Conservation (phyloP, 2,113 vertebrate species). For the Hippoglossus stenolepis region DNA sequence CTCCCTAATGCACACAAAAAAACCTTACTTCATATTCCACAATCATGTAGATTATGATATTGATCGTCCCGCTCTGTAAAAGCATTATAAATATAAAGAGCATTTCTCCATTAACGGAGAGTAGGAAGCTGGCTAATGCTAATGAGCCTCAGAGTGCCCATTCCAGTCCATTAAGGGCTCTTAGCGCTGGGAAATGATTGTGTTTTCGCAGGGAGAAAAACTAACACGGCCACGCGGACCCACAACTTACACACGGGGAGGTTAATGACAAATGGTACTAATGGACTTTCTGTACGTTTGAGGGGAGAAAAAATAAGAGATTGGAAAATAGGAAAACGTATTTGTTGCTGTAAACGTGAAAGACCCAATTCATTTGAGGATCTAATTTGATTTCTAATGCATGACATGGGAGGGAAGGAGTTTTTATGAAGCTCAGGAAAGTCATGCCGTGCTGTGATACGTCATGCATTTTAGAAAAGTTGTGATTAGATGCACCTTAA, state of each 20-base stretch:
- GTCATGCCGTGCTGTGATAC: constrained; percentile 26
- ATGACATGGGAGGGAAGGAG: constrained; percentile 50
- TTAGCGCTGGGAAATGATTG: constrained; percentile 82
- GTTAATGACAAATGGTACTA: constrained; percentile 81
- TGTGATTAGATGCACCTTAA: constrained; percentile 29
- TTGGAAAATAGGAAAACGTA: constrained; percentile 65
- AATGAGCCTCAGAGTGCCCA: constrained; percentile 84
- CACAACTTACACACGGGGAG: constrained; percentile 73
- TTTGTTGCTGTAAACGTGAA: constrained; percentile 78
- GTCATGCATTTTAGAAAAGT: constrained; percentile 56
- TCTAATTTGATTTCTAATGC: constrained; percentile 67
- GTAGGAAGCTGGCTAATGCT: constrained; percentile 82
- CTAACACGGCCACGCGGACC: constrained; percentile 74
- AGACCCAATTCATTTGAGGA: constrained; percentile 70
- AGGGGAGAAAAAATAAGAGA: constrained; percentile 59
- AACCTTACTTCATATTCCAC: constrained; percentile 81
- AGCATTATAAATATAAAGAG: constrained; percentile 84
- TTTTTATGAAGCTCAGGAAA: constrained; percentile 61
- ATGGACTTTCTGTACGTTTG: constrained; percentile 78
- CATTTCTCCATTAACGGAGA: constrained; percentile 80
- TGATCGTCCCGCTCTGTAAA: constrained; percentile 78
- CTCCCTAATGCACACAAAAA: constrained; percentile 68
- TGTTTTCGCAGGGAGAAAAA: constrained; percentile 78
- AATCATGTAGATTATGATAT: constrained; percentile 81
- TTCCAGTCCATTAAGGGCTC: constrained; percentile 84